phyloP scores from a whole-genome alignment of 2,888 invertebrate species.

The Oligia fasciuncula region DNA sequence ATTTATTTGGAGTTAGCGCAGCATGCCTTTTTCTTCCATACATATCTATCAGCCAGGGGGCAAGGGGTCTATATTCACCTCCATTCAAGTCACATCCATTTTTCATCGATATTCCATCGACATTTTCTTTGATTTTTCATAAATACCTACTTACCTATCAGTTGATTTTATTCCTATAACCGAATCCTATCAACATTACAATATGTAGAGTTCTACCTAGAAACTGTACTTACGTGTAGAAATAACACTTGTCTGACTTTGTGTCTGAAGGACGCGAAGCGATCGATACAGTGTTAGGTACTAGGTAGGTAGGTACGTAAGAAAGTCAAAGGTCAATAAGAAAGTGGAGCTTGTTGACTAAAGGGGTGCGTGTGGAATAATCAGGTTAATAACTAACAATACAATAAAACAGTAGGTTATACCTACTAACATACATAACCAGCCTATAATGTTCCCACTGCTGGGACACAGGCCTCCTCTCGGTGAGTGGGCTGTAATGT shows the following conservation, averaged over 20 bases:
- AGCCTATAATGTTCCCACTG: neutral
- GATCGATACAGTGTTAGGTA: conserved; percentile 41
- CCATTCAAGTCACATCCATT: neutral
- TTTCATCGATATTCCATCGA: neutral
- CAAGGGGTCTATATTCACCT: neutral
- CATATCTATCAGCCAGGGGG: neutral
- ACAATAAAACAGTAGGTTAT: neutral
- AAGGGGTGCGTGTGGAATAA: conserved; percentile 4
- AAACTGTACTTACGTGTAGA: neutral
- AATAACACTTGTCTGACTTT: conserved; percentile 19
- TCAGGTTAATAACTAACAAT: neutral
- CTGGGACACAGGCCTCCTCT: neutral
- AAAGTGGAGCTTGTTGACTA: conserved; percentile 11
- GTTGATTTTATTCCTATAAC: neutral
- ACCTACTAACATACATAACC: neutral
- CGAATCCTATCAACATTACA: too few species aligned
- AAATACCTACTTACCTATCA: too few species aligned
- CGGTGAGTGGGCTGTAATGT: neutral
- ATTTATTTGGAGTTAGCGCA: neutral
- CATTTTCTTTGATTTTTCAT: neutral
- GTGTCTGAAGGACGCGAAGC: conserved; percentile 49
- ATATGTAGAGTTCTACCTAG: neutral
- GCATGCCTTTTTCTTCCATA: neutral
- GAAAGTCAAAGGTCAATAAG: conserved; percentile 32
- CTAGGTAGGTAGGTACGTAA: neutral